Base-by-base conservation (phyloP, 2,888 invertebrate species). In the Beris chalybata region DNA sequence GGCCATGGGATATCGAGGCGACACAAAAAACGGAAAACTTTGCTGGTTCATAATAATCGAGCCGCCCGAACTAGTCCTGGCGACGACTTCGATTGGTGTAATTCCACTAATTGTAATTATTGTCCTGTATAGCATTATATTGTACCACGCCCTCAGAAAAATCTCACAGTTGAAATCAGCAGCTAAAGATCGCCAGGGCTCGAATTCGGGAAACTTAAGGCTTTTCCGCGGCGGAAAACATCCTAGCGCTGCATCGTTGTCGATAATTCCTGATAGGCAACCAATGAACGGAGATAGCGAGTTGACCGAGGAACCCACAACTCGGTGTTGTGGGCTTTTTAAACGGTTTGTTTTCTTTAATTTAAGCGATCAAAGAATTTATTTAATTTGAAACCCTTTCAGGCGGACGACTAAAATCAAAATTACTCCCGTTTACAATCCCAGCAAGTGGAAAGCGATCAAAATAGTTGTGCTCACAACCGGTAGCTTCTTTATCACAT, bases 401-500 rank as follows among this genome's bases (percentile, higher is more conserved):
- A 48, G 48, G 12, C 22, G 6, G 12, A 7, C 6, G 13, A 6
- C 15, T 5, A 48, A 22, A 22, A 48, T 15, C 48, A 15, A 70
- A 57, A 70, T 70, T 22, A 66, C 70, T 11, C 67, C 71, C 13
- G 72, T 72, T 38, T 73, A 74, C 47, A 82, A 81, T 67, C 83
- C 83, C 0, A 83, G 82, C 65, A 86, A 85, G 76, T 85, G 85
- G 83, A 84, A 86, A 71, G 87, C 87, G 0, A 83, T 87, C 5
- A 85, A 84, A 71, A 83, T 88, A 15, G 87, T 88, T 0, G 75
- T 85, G 74, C 81, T 87, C 9, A 87, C 87, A 13, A 84, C 86
- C 1, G 84, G 85, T 2, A 84, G 85, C 72, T 86, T 87, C 72
- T 76, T 87, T 69, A 72, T 85, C 5, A 86, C 87, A 0, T 88